Evolutionary conservation across 1,140 invertebrate species (phyloP).

Genomic region (Steinernema feltiae): DNA sequence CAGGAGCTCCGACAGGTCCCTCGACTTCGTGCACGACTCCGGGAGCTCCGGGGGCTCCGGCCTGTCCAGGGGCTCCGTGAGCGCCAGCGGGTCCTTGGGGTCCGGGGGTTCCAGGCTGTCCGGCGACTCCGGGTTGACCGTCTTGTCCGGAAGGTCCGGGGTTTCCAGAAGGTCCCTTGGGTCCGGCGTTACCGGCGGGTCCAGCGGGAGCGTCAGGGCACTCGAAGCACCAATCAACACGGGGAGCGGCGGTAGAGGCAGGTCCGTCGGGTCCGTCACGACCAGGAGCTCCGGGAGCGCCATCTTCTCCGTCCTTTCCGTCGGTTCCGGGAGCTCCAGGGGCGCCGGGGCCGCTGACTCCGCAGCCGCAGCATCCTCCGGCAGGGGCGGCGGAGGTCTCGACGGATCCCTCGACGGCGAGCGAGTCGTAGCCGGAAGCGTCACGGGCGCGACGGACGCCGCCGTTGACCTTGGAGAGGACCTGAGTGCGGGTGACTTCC

Average conservation of each 20-base stretch:
- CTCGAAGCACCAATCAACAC: slow-evolving; percentile 38
- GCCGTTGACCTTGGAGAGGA: slow-evolving; percentile 23
- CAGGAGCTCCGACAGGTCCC: background rate
- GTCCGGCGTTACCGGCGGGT: slow-evolving; percentile 28
- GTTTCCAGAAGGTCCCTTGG: slow-evolving; percentile 17
- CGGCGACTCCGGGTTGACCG: slow-evolving; percentile 19
- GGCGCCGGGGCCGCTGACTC: slow-evolving; percentile 41
- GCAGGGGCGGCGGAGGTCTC: background rate
- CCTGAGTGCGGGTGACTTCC: slow-evolving; percentile 46
- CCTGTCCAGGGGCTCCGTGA: slow-evolving; percentile 18
- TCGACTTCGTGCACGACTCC: slow-evolving; percentile 11
- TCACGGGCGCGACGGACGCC: slow-evolving; percentile 33
- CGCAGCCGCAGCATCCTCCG: slow-evolving; percentile 44
- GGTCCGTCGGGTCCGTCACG: slow-evolving; percentile 33
- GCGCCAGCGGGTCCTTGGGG: slow-evolving; percentile 24
- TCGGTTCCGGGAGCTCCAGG: slow-evolving; percentile 38
- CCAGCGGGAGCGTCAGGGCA: slow-evolving; percentile 40
- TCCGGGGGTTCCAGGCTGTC: slow-evolving; percentile 26
- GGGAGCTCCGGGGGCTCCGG: slow-evolving; percentile 19
- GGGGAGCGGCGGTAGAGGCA: slow-evolving; percentile 27
- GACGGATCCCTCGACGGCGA: slow-evolving; percentile 19
- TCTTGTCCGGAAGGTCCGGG: slow-evolving; percentile 24
- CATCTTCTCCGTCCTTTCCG: slow-evolving; percentile 27
- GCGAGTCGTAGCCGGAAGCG: slow-evolving; percentile 40
- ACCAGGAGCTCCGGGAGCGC: slow-evolving; percentile 36